Base-by-base conservation (phyloP, 2,113 vertebrate species). In the Zapornia atra region DNA sequence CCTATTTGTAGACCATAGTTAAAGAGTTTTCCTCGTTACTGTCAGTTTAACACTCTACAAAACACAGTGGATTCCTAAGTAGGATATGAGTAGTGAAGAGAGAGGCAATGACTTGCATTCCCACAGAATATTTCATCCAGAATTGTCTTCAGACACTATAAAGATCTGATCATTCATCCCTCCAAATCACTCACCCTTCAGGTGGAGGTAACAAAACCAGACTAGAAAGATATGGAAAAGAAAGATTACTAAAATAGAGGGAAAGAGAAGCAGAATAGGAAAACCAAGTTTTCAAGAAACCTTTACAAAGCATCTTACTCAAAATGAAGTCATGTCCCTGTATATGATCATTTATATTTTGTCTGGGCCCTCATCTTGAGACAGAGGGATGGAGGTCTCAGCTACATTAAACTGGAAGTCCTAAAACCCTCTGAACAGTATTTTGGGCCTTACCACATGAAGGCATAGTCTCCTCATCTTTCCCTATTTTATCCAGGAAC, bases 121-220 rank as follows among this genome's bases (percentile, higher is more conserved):
- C 59, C 79, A 70, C 19, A 70, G 26, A 73, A 64, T 87, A 60
- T 88, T 92, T 93, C 53, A 94, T 76, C 16, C 29, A 46, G 60
- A 78, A 42, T n/a, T 69, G 17, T 80, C 54, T 84, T 53, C 20
- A 82, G 57, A 88, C 44, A 65, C 48, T 10, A 12, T 22, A 77
- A 69, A 87, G 25, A 72, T 82, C 42, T 88, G 88, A 87, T 87
- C 20, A 85, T 73, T 94, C 68, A 92, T 87, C 33, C 28, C 8
- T 70, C 51, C 59, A 79, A 82, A 91, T 40, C 60, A 90, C 64
- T 92, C 50, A 75, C 31, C 54, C 82, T 86, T 72, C 50, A 82
- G 69, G 65, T 82, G 66, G 91, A 86, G 60, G 64, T 83, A 61
- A 93, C 31, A 56, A 97, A 94, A 88, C 64, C 5, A 77, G 42